phyloP scores from a whole-genome alignment of 2,888 invertebrate genomes.

The Cephus nigrinus region DNA sequence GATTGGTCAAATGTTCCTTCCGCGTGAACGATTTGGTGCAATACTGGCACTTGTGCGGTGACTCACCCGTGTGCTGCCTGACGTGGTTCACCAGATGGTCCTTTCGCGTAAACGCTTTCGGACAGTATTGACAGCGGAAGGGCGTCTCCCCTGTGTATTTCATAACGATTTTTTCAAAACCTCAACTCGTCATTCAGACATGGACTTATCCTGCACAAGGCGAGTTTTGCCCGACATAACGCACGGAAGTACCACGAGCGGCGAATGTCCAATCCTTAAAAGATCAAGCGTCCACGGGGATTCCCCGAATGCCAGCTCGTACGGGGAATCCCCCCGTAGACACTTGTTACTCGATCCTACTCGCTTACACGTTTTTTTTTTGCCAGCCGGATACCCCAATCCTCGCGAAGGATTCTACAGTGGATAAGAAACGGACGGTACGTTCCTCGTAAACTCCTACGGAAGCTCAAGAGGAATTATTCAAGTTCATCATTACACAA shows the following conservation, averaged over 20 bases:
- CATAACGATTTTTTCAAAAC: conserved; percentile 17
- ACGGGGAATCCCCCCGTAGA: not conserved
- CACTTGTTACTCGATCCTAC: not conserved
- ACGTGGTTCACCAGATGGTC: conserved; percentile 84
- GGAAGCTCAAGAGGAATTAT: not conserved
- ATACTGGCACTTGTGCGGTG: conserved; percentile 81
- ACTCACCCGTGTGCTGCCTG: conserved; percentile 81
- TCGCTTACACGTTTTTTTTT: not conserved
- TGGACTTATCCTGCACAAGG: conserved; percentile 48
- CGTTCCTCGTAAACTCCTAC: not conserved
- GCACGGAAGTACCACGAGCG: conserved; percentile 30
- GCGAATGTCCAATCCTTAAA: not conserved
- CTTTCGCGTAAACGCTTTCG: conserved; percentile 86
- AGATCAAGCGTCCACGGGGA: not conserved
- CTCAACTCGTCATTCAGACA: conserved; percentile 42
- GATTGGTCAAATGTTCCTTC: conserved; percentile 86
- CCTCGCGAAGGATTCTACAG: not conserved
- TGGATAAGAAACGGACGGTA: not conserved
- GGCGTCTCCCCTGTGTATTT: conserved; percentile 72
- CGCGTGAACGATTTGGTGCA: conserved; percentile 83
- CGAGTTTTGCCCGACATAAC: conserved; percentile 47
- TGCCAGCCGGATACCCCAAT: not conserved
- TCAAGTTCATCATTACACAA: not conserved
- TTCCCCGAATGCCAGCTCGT: not conserved
- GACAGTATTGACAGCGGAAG: conserved; percentile 85